Base-by-base conservation (phyloP, 2,797 vertebrate species). In the Danio aesculapii region DNA sequence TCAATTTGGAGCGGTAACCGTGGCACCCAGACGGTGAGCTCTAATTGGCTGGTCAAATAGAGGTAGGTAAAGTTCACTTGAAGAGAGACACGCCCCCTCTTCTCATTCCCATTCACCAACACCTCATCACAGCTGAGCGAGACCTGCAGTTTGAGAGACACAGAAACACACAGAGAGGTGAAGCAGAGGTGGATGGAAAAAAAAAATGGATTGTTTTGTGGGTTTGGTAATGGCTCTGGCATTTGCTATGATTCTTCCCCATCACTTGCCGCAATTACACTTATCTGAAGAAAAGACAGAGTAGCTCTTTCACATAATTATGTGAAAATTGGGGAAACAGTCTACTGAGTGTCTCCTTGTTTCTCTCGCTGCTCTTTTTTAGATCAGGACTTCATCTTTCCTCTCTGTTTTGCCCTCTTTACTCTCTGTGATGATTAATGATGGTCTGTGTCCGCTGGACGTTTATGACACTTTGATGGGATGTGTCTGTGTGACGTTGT, bases 21-120 rank as follows among this genome's bases (percentile, higher is more conserved):
- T 0, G 98, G 97, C 0, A 94, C 96, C 97, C 97, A 98, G 13
- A 99, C 94, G 0, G 94, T 97, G 88, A 99, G 93, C 81, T 95
- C 94, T 55, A 99, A 89, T 87, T 96, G 96, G 46, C 96, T 92
- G n/a, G 94, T 96, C 44, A 99, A 94, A 88, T 99, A 97, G 88
- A 97, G 94, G 84, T 98, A 98, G 21, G 96, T 96, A 92, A 99
- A 99, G 92, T 96, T 96, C 66, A 99, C 96, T 0, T 94, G 88
- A 6, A 97, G 90, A n/a, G 93, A 95, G 91, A 96, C 95, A 59
- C 90, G 95, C 57, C 98, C 97, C 9, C 95, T 95, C 96, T 97
- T 98, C 85, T 99, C 97, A 89, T 97, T 98, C 52, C 98, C 98
- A 0, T 98, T 99, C 82, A 98, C 97, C 61, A 97, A 92, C 72